Evolutionary conservation across 2,113 vertebrate species (phyloP).

Genomic region (Lycocorax pyrrhopterus): DNA sequence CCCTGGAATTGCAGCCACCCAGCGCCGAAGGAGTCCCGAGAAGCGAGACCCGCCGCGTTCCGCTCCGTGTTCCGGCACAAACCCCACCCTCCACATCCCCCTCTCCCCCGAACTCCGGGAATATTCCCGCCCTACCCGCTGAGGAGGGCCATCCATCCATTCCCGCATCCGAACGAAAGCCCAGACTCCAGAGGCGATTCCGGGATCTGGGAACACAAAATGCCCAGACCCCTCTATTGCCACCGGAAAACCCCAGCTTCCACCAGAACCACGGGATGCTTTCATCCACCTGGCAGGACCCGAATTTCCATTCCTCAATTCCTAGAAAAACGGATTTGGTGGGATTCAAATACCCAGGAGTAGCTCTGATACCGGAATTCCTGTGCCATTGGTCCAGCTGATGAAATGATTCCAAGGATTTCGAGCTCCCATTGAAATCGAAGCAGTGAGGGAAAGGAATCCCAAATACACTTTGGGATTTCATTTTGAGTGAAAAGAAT

Average conservation of each 20-base stretch:
- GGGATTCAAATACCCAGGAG: background rate
- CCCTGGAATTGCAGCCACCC: background rate
- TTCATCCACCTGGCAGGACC: too few relatives aligned
- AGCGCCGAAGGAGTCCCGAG: background rate
- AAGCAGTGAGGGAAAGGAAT: background rate
- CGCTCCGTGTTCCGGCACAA: too few relatives aligned
- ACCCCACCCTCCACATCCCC: too few relatives aligned
- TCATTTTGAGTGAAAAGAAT: background rate
- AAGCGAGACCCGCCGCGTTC: background rate
- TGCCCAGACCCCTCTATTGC: background rate
- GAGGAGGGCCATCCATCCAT: too few relatives aligned
- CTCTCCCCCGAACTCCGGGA: background rate
- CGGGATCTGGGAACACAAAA: background rate
- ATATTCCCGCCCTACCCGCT: background rate
- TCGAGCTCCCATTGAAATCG: background rate
- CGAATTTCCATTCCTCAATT: background rate
- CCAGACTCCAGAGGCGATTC: background rate
- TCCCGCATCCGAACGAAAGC: accelerated
- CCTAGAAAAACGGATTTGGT: background rate
- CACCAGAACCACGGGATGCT: too few relatives aligned
- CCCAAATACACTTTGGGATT: too few relatives aligned
- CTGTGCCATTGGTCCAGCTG: background rate
- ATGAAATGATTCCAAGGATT: background rate
- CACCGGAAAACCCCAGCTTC: background rate
- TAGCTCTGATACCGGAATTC: accelerated